Evolutionary conservation across 2,113 vertebrate species (phyloP).

Genomic region (Nyctereutes procyonoides): DNA sequence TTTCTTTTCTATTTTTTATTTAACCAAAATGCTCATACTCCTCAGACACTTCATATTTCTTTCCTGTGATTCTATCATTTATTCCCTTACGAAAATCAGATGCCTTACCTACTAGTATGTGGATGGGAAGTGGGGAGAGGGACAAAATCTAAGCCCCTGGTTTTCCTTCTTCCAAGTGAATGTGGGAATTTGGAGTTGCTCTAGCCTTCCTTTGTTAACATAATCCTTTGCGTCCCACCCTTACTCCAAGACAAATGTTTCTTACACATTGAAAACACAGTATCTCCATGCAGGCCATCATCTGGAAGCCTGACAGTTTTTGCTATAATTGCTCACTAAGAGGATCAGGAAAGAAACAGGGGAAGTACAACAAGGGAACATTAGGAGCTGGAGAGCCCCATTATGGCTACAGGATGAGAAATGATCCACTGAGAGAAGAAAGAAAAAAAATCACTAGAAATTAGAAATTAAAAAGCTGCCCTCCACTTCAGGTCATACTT

Average conservation of each 20-base stretch:
- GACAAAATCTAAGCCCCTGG: too few relatives aligned
- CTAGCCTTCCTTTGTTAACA: not conserved
- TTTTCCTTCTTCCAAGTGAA: not conserved
- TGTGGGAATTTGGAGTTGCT: fast-evolving
- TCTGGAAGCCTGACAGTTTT: not conserved
- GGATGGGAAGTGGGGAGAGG: not conserved
- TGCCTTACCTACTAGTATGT: not conserved
- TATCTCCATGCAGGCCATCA: not conserved
- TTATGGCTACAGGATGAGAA: not conserved
- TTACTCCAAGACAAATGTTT: not conserved
- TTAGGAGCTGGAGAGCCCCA: fast-evolving
- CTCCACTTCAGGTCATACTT: not conserved
- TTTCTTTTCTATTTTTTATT: not conserved
- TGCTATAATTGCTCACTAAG: not conserved
- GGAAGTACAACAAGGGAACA: not conserved
- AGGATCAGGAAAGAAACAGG: not conserved
- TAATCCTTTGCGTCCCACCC: not conserved
- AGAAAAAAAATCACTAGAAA: not conserved
- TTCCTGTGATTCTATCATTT: not conserved
- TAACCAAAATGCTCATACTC: not conserved
- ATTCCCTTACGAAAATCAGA: not conserved
- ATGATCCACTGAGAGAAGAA: not conserved
- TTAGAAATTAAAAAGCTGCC: not conserved
- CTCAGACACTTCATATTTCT: not conserved
- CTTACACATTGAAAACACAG: not conserved